Conservation (phyloP, 1,140 invertebrate species). For the Venturia canescens region DNA sequence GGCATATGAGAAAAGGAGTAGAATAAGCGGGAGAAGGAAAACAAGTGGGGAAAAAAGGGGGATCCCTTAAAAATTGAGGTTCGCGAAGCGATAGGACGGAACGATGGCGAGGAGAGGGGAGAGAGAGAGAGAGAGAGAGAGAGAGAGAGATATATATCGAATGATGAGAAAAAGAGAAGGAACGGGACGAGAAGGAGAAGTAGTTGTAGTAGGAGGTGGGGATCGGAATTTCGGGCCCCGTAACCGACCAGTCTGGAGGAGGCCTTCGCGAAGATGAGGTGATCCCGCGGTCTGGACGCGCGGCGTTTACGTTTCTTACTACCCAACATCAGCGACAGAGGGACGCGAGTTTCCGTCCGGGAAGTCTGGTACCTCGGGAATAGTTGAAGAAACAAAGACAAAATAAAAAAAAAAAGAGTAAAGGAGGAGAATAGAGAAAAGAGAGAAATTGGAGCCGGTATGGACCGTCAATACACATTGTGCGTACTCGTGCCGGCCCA, state of each 20-base stretch:
- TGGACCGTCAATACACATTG: conserved; percentile 76
- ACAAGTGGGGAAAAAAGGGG: conserved; percentile 66
- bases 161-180: background rate
- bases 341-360: background rate
- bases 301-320: conserved; percentile 43
- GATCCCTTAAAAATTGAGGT: conserved; percentile 76
- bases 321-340: conserved; percentile 20
- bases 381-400: background rate
- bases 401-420: conserved; percentile 29
- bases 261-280: conserved; percentile 76
- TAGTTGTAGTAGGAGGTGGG: conserved; percentile 66
- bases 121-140: conserved; percentile 9
- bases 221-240: conserved; percentile 75
- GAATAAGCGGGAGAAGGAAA: conserved; percentile 52
- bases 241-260: conserved; percentile 74
- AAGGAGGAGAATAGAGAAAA: conserved; percentile 33
- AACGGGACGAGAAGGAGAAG: background rate
- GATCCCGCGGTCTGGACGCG: conserved; percentile 59
- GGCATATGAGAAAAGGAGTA: conserved; percentile 60
- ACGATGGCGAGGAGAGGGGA: background rate
- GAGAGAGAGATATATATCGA: conserved; percentile 47
- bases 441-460: conserved; percentile 62
- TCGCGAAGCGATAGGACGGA: conserved; percentile 36
- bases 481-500: conserved; percentile 76
- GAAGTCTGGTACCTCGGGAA: background rate